Conservation (phyloP, 2,113 vertebrate genomes). For the Passerina amoena region DNA sequence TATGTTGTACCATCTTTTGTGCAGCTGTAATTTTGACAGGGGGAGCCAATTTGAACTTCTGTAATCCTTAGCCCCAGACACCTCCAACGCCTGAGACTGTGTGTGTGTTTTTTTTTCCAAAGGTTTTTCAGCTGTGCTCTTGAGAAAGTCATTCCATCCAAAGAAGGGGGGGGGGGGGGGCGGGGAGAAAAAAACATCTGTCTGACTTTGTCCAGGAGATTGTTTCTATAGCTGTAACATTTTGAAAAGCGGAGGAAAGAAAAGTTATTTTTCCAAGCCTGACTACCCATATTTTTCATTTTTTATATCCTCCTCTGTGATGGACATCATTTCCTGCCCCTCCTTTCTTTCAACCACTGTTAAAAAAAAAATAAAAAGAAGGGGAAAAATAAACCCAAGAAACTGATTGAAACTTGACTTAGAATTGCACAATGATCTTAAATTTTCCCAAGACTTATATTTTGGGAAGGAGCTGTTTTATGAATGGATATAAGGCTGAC, state of each 20-base stretch:
- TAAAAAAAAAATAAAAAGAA: background rate
- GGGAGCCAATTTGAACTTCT: constrained; percentile 73
- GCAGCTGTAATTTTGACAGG: constrained; percentile 78
- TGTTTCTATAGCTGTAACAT: constrained; percentile 71
- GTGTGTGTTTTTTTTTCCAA: constrained; percentile 57
- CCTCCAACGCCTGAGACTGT: constrained; percentile 71
- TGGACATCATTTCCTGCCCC: constrained; percentile 60
- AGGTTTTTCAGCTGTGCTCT: constrained; percentile 74
- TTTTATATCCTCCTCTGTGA: constrained; percentile 60
- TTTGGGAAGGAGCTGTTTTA: constrained; percentile 78
- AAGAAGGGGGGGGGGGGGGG: background rate
- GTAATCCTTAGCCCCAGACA: constrained; percentile 80
- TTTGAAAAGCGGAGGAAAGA: constrained; percentile 41
- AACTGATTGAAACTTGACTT: constrained; percentile 57
- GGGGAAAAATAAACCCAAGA: constrained; percentile 41
- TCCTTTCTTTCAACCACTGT: constrained; percentile 62
- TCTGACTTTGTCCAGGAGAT: constrained; percentile 60
- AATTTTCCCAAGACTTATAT: constrained; percentile 73
- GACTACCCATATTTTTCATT: constrained; percentile 53
- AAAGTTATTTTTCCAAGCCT: constrained; percentile 50
- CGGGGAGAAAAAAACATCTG: constrained; percentile 55
- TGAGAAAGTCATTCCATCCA: constrained; percentile 71
- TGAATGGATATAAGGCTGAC: constrained; percentile 79
- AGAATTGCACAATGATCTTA: constrained; percentile 69
- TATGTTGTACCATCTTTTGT: constrained; percentile 76